phyloP scores from a whole-genome alignment of 1,140 invertebrate species.

The Muscidifurax raptorellus region DNA sequence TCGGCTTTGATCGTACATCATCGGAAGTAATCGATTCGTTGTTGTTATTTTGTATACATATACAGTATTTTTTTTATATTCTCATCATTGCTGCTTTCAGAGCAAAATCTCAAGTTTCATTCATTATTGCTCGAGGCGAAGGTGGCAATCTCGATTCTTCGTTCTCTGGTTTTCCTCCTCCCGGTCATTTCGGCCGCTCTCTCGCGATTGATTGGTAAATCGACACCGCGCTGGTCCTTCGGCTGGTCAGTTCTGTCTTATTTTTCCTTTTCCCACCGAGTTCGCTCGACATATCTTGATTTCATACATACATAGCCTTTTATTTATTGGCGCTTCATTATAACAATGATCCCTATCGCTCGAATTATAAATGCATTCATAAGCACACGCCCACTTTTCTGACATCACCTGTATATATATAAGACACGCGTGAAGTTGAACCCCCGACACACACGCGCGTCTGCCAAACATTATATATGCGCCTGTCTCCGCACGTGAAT shows the following conservation, averaged over 20 bases:
- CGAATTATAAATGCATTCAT: too few relatives aligned
- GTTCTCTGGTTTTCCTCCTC: slow-evolving; percentile 43
- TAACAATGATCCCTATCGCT: too few relatives aligned
- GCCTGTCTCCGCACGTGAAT: too few relatives aligned
- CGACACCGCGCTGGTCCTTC: slow-evolving; percentile 52
- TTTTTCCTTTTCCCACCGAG: background rate
- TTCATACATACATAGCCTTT: too few relatives aligned
- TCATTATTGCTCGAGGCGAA: slow-evolving; percentile 49
- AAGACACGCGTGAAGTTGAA: too few relatives aligned
- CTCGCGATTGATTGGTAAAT: slow-evolving; percentile 65
- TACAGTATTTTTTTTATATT: background rate
- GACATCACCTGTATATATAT: too few relatives aligned
- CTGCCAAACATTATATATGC: too few relatives aligned
- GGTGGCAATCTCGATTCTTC: slow-evolving; percentile 57
- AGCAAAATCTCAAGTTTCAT: slow-evolving; percentile 49
- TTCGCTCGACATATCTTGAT: background rate
- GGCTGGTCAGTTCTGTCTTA: background rate
- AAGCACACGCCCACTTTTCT: too few relatives aligned
- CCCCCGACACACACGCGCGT: too few relatives aligned
- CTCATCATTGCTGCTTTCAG: background rate
- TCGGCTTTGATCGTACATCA: too few relatives aligned
- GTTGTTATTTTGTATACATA: background rate
- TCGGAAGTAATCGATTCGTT: background rate
- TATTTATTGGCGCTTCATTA: background rate
- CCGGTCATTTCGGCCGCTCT: slow-evolving; percentile 40